Evolutionary conservation across 2,888 invertebrate species (phyloP).

Genomic region (Tenthredo notha): DNA sequence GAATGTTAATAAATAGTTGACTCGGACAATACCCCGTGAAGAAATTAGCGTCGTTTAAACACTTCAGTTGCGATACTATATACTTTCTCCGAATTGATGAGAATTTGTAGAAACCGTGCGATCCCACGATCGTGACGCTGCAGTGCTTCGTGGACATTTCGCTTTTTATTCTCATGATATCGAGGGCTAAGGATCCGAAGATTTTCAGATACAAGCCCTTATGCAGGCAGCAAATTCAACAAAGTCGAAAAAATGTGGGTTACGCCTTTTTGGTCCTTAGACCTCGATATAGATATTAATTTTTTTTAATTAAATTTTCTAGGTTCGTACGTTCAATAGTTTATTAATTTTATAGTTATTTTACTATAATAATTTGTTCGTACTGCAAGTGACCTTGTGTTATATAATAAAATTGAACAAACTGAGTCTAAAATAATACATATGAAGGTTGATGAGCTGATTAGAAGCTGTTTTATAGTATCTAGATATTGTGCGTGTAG

Average conservation of each 20-base stretch:
- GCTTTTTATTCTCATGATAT: conserved; percentile 22
- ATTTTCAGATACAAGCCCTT: too few species aligned
- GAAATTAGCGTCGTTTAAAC: not conserved
- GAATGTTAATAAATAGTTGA: not conserved
- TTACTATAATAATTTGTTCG: not conserved
- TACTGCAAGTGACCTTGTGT: not conserved
- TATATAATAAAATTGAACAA: conserved; percentile 15
- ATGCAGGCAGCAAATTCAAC: too few species aligned
- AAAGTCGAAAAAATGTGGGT: too few species aligned
- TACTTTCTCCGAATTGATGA: conserved; percentile 42
- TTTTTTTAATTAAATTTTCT: too few species aligned
- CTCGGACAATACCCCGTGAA: conserved; percentile 14
- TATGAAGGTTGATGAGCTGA: conserved; percentile 38
- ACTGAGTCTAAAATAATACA: conserved; percentile 18
- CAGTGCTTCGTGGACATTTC: not conserved
- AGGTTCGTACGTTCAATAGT: too few species aligned
- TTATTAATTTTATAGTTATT: not conserved
- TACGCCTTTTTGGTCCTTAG: too few species aligned
- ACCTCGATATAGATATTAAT: too few species aligned
- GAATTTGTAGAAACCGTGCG: conserved; percentile 37
- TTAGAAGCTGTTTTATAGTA: not conserved
- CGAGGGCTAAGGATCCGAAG: too few species aligned
- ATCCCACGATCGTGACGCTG: not conserved
- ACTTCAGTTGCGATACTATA: not conserved
- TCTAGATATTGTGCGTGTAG: not conserved